phyloP scores from a whole-genome alignment of 1,140 invertebrate species.

The Wiebesia pumilae region DNA sequence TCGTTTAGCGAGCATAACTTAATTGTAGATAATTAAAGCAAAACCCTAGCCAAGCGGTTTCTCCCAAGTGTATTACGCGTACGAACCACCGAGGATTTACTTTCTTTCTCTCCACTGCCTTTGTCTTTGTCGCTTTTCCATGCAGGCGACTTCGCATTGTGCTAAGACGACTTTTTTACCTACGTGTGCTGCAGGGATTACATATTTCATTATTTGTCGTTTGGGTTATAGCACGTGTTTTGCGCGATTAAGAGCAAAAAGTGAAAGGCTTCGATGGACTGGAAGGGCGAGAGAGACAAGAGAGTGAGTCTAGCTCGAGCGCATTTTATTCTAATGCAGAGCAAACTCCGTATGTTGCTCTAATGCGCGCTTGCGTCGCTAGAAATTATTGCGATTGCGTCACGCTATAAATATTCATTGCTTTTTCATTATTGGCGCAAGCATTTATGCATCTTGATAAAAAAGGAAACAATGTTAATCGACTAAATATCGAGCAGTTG shows the following conservation, averaged over 20 bases:
- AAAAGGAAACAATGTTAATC: conserved; percentile 14
- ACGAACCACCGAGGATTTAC: neutral
- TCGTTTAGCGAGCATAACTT: neutral
- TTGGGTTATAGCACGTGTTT: conserved; percentile 45
- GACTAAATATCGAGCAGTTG: conserved; percentile 26
- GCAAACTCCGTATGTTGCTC: neutral
- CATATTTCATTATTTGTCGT: conserved; percentile 45
- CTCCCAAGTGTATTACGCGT: neutral
- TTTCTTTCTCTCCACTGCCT: conserved; percentile 44
- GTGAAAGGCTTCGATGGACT: conserved; percentile 38
- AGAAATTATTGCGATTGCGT: conserved; percentile 35
- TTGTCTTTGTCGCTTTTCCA: conserved; percentile 43
- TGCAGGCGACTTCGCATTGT: neutral
- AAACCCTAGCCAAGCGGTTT: neutral
- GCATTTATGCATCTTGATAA: neutral
- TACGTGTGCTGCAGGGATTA: conserved; percentile 20
- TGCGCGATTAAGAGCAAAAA: conserved; percentile 48
- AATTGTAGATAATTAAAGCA: conserved; percentile 2
- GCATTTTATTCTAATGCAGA: conserved; percentile 44
- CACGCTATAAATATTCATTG: conserved; percentile 38
- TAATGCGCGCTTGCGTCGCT: neutral
- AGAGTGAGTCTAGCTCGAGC: neutral
- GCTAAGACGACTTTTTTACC: neutral
- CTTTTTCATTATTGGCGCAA: conserved; percentile 36
- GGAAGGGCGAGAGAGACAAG: conserved; percentile 5